Evolutionary conservation across 1,140 invertebrate genomes (phyloP).

Genomic region (Drosophila baimaii): DNA sequence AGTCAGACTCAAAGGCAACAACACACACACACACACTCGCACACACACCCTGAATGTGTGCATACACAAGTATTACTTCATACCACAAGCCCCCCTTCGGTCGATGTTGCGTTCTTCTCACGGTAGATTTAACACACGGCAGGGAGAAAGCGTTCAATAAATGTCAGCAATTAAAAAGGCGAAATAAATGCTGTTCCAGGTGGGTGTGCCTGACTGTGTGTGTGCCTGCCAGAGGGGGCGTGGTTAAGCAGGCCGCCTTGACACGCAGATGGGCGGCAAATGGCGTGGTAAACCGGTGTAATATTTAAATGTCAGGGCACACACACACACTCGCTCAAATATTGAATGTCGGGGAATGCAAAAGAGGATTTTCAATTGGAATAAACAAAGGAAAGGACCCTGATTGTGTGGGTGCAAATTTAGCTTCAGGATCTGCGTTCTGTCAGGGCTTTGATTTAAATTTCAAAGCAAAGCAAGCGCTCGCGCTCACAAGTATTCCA

Average conservation of each 20-base stretch:
- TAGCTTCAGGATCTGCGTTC: no score
- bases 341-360: conserved; percentile 9
- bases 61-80: conserved; percentile 13
- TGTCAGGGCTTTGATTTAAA: conserved; percentile 1
- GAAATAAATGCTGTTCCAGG: conserved; percentile 65
- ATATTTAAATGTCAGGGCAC: conserved; percentile 42
- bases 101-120: conserved; percentile 40
- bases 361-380: background rate
- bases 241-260: conserved; percentile 36
- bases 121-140: conserved; percentile 73
- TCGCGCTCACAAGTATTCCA: background rate
- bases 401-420: background rate
- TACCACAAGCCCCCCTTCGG: background rate
- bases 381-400: background rate
- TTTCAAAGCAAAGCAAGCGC: conserved; percentile 14
- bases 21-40: conserved; percentile 4
- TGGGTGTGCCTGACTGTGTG: background rate
- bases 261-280: conserved; percentile 26
- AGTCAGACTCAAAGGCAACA: conserved; percentile 64
- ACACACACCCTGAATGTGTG: conserved; percentile 9
- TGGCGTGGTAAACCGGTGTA: conserved; percentile 39
- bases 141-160: conserved; percentile 65
- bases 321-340: background rate
- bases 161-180: conserved; percentile 82
- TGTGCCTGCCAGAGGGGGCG: conserved; percentile 4